phyloP scores from a whole-genome alignment of 1,140 invertebrate species.

The Eriosoma lanigerum region DNA sequence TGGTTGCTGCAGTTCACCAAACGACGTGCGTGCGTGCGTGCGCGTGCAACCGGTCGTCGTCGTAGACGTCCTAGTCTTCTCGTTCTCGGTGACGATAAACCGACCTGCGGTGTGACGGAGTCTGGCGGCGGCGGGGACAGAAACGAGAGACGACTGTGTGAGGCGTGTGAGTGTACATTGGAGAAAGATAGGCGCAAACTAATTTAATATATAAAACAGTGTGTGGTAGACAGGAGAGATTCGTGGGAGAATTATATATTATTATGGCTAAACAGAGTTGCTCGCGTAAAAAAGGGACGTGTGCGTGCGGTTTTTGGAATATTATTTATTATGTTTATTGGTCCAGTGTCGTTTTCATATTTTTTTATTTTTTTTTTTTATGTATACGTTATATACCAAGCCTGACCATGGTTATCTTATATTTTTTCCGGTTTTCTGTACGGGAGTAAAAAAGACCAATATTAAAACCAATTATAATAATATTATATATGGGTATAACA shows the following conservation, averaged over 20 bases:
- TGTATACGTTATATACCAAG: too few species aligned
- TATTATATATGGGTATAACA: too few species aligned
- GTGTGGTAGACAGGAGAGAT: conserved; percentile 38
- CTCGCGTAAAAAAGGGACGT: conserved; percentile 33
- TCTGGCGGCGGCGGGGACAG: conserved; percentile 6
- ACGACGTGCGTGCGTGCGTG: not conserved
- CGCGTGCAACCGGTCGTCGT: conserved; percentile 34
- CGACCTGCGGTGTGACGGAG: not conserved
- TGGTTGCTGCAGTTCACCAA: not conserved
- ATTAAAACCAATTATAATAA: too few species aligned
- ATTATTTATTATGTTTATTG: not conserved
- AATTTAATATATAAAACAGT: not conserved
- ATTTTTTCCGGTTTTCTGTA: not conserved
- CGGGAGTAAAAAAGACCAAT: not conserved
- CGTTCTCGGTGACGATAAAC: conserved; percentile 41
- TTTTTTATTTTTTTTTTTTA: too few species aligned
- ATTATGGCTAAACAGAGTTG: not conserved
- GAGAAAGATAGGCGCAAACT: conserved; percentile 31
- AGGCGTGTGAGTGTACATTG: conserved; percentile 3
- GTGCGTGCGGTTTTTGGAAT: conserved; percentile 33
- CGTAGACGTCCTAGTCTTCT: not conserved
- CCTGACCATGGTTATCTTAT: too few species aligned
- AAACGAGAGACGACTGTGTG: conserved; percentile 38
- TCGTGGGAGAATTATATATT: conserved; percentile 39
- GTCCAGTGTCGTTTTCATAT: too few species aligned